Conservation (phyloP, 2,113 vertebrate species). For the Cephalopholis sonnerati region DNA sequence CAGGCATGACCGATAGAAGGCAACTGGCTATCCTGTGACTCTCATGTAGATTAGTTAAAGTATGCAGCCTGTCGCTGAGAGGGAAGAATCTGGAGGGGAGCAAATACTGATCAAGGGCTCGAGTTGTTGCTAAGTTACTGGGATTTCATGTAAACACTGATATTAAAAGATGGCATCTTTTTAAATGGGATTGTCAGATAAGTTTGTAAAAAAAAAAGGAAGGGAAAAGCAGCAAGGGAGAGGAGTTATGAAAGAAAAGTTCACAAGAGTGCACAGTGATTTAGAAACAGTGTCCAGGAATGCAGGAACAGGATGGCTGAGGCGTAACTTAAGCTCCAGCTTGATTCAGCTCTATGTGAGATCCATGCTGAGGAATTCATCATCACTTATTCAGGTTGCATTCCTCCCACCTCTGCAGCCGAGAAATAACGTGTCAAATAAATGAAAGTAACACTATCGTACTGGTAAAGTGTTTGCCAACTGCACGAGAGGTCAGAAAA, state of each 20-base stretch:
- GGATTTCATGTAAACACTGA: not conserved
- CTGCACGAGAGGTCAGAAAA: slow-evolving; percentile 63
- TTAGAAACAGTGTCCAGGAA: not conserved
- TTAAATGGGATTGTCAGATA: not conserved
- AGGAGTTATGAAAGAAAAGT: not conserved
- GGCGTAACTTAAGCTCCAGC: not conserved
- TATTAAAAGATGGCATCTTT: not conserved
- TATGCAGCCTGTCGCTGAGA: slow-evolving; percentile 49
- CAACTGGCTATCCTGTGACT: slow-evolving; percentile 81
- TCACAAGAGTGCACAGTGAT: not conserved
- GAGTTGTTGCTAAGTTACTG: slow-evolving; percentile 13
- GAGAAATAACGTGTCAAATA: slow-evolving; percentile 6
- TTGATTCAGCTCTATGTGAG: not conserved
- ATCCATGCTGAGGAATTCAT: not conserved
- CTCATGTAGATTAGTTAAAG: slow-evolving; percentile 63
- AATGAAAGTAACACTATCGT: slow-evolving; percentile 17
- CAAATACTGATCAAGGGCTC: not conserved
- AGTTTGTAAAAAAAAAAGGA: not conserved
- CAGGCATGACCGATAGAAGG: slow-evolving; percentile 71
- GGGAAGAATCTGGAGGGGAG: slow-evolving; percentile 23
- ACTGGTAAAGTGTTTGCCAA: slow-evolving; percentile 28
- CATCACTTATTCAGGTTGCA: not conserved
- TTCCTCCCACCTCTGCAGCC: not conserved
- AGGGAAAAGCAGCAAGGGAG: no score
- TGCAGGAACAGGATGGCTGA: not conserved